A percentile compares a stretch with the other conserved stretches of the same genome.
Evolutionary conservation across 2,797 vertebrate species (phyloP).

Genomic region (Thripadectes ignobilis): DNA sequence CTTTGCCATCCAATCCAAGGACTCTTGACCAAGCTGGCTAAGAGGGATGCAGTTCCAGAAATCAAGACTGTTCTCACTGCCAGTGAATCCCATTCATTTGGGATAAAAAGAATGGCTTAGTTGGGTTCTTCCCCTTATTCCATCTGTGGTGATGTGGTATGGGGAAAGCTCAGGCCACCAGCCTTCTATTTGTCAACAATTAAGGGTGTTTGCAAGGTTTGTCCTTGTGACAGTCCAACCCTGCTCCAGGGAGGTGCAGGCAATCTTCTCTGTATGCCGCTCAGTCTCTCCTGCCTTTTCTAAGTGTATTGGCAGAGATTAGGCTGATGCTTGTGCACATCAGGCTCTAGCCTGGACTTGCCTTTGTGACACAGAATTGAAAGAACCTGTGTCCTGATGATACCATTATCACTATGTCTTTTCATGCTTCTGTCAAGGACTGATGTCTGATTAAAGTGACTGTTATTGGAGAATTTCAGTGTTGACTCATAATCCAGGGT

Average conservation of each 20-base stretch:
- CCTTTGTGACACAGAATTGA: not conserved
- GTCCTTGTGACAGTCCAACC: not conserved
- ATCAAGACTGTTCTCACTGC: not conserved
- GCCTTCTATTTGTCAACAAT: not conserved
- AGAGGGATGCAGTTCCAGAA: not conserved
- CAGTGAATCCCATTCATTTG: not conserved
- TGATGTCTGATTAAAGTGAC: not conserved
- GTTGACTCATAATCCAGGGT: not conserved
- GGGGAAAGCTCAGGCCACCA: not conserved
- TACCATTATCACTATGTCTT: not conserved
- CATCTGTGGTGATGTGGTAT: accelerated
- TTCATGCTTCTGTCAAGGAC: not conserved
- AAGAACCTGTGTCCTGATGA: not conserved
- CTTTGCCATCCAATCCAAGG: not conserved
- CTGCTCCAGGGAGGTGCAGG: not conserved
- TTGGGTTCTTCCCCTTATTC: not conserved
- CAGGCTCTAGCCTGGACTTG: not conserved
- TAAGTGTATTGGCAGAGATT: not conserved
- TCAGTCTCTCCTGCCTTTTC: not conserved
- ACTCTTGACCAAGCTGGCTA: not conserved
- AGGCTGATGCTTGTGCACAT: not conserved
- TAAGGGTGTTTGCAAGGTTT: not conserved
- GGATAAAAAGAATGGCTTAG: not conserved
- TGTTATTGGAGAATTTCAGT: not conserved
- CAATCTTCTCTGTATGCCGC: accelerated